These are phyloP conservation scores for Aurelia aurita DNA, from an alignment of 30 jellyfish, hydroid and myxozoan species.

Conservation along the genomic window DNA sequence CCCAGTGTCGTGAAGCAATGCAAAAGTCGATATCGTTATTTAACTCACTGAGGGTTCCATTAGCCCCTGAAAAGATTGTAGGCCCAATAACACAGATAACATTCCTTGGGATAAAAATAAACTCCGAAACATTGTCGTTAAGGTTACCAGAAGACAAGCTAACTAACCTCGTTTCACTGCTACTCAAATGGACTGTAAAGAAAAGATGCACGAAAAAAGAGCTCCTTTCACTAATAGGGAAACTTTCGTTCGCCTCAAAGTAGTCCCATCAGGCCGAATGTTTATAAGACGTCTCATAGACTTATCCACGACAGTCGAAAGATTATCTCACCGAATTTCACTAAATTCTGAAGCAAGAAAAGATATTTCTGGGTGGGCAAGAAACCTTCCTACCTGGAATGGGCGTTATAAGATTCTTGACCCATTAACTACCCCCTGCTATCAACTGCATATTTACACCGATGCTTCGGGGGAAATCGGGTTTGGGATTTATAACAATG, in stretches of 20 bases:
- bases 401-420: constrained; percentile 7
- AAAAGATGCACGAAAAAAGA: constrained; percentile 17
- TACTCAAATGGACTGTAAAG: background rate
- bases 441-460: background rate
- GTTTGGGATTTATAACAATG: constrained; percentile 8
- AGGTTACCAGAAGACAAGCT: constrained; percentile 8
- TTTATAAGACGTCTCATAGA: background rate
- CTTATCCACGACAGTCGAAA: constrained; percentile 7
- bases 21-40: too few relatives aligned
- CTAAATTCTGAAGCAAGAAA: background rate
- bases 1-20: too few relatives aligned
- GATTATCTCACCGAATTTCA: constrained; percentile 1
- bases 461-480: constrained; percentile 26
- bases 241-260: constrained; percentile 32
- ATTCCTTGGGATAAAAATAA: constrained; percentile 17
- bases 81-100: too few relatives aligned
- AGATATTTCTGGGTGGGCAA: constrained; percentile 8
- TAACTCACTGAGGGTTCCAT: too few relatives aligned
- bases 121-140: background rate
- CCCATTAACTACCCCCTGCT: background rate
- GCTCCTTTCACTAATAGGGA: constrained; percentile 18
- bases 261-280: constrained; percentile 20
- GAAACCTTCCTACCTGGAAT: background rate
- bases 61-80: too few relatives aligned
- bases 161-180: background rate